A percentile compares a stretch with the other conserved stretches of the same genome.
phyloP scores from a whole-genome alignment of 2,888 invertebrate species.

The Drosophila nigritarsus region DNA sequence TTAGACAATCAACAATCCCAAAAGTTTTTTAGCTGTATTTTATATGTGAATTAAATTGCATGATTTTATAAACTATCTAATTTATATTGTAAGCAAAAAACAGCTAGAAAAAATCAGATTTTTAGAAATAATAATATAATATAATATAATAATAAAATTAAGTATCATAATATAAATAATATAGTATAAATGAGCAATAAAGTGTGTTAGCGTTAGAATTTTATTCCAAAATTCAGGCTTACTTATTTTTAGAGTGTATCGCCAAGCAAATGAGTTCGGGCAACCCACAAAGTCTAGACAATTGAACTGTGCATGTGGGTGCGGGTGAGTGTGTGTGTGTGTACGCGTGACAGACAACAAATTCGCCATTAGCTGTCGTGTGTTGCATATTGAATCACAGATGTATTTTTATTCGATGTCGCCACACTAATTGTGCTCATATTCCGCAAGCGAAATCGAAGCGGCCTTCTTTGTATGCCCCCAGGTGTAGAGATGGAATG shows the following conservation, averaged over 20 bases:
- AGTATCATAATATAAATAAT: no score
- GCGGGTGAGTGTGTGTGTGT: not conserved
- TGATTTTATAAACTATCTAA: no score
- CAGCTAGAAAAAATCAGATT: no score
- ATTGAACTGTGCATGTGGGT: not conserved
- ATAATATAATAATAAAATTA: no score
- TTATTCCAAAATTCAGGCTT: no score
- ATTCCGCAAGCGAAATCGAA: conserved; percentile 5
- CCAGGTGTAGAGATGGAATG: conserved; percentile 23
- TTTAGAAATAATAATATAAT: no score
- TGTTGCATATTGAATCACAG: conserved; percentile 40
- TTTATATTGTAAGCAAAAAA: no score
- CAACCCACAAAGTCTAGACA: conserved; percentile 58
- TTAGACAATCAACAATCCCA: no score
- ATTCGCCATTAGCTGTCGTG: conserved; percentile 20
- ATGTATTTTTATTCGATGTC: conserved; percentile 23
- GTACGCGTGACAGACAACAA: conserved; percentile 20
- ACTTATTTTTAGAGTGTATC: not conserved
- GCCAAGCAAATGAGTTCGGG: conserved; percentile 43
- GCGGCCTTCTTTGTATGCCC: conserved; percentile 1
- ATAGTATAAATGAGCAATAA: not conserved
- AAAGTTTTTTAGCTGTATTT: no score
- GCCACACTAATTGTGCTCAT: conserved; percentile 23
- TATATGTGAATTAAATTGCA: no score
- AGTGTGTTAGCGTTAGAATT: not conserved